Base-by-base conservation (phyloP, 2,888 invertebrate species). In the Drosophila recens region DNA sequence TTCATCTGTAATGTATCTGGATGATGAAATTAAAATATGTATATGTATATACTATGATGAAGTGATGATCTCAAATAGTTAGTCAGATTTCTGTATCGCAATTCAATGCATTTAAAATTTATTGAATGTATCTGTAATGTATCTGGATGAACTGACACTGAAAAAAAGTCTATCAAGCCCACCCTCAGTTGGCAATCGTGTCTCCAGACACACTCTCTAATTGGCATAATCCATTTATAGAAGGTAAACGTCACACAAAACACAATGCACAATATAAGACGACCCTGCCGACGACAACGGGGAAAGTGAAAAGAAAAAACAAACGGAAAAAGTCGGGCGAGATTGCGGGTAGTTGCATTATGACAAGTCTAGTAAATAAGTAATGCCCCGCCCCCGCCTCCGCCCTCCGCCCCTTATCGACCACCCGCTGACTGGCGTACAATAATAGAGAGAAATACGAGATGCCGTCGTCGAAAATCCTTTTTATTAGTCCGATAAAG, bases 151-250 rank as follows among this genome's bases (percentile, higher is more conserved):
- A 15, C 36, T 38, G 46, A 58, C 57, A 63, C 38, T 61, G 56
- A 23, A 46, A 49, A 46, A 52, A 51, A 66, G n/a, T 63, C 33
- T 20, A 58, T 58, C 51, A 53, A 40, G 17, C 36, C 51, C 63
- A 53, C 11, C 8, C 45, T 23, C 33, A 11, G 0, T 20, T 36
- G 46, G 59, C 56, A 43, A 3, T 9, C 36, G n/a, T 17, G 20
- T 5, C 27, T n/a, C n/a, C 75, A 63, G 52, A 56, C 48, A 53
- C 61, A 58, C 43, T 76, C 88, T 90, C 90, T 92, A 92, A 92
- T 92, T 92, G 92, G 91, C 91, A 90, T 92, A 92, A 92, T 92
- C 92, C 92, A 92, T 92, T 92, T 92, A 92, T 86, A 57, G 52
- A 67, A 72, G 75, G 70, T 75, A 91, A 87, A 84, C 82, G 82